phyloP scores from a whole-genome alignment of 2,797 vertebrate genomes.

The Atherinosoma microstoma region DNA sequence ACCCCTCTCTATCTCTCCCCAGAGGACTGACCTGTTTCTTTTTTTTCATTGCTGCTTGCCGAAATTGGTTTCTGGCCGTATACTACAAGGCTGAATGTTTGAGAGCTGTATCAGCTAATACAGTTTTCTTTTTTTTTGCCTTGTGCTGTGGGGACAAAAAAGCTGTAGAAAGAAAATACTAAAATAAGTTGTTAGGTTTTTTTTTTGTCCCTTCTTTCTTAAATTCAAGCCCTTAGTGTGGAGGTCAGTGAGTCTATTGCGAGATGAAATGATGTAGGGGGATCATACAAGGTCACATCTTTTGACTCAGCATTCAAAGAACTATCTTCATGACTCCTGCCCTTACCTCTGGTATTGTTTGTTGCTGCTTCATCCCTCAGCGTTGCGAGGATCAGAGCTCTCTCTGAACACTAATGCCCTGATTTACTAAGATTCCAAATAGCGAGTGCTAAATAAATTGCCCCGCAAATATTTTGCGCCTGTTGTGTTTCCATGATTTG shows the following conservation, averaged over 20 bases:
- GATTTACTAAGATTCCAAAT: too few relatives aligned
- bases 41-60: conserved; percentile 71
- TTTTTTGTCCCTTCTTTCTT: conserved; percentile 64
- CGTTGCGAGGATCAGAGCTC: conserved; percentile 32
- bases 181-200: conserved; percentile 31
- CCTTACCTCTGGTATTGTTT: conserved; percentile 49
- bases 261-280: conserved; percentile 46
- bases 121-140: conserved; percentile 59
- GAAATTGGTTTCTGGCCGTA: conserved; percentile 81
- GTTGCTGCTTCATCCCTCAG: conserved; percentile 37
- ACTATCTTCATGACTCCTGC: conserved; percentile 50
- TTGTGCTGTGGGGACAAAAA: conserved; percentile 60
- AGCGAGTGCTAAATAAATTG: too few relatives aligned
- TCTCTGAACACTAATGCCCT: background rate
- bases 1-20: conserved; percentile 74
- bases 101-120: conserved; percentile 75
- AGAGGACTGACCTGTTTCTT: conserved; percentile 80
- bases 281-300: conserved; percentile 65
- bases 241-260: conserved; percentile 33
- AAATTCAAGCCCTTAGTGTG: conserved; percentile 64
- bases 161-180: conserved; percentile 51
- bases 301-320: conserved; percentile 46
- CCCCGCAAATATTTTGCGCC: too few relatives aligned
- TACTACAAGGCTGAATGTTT: conserved; percentile 56
- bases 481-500: too few relatives aligned